phyloP scores from a whole-genome alignment of 2,888 invertebrate species.

The Choreutis nemorana region DNA sequence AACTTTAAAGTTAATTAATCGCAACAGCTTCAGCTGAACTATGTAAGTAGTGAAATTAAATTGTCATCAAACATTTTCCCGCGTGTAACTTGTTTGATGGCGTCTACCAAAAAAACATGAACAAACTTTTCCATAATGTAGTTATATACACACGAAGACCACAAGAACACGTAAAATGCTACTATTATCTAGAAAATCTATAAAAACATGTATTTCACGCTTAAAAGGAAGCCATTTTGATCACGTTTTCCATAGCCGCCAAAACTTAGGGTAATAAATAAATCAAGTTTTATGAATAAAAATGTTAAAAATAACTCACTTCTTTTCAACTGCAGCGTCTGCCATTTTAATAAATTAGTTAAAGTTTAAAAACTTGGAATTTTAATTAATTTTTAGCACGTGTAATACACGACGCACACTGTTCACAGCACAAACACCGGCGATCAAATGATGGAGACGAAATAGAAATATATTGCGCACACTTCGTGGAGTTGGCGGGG shows the following conservation, averaged over 20 bases:
- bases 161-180: too few species aligned
- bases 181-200: slow-evolving; percentile 13
- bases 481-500: slow-evolving; percentile 40
- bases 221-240: slow-evolving; percentile 67
- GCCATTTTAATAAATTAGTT: slow-evolving; percentile 63
- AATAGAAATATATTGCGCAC: slow-evolving; percentile 45
- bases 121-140: slow-evolving; percentile 23
- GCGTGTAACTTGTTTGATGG: slow-evolving; percentile 35
- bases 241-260: slow-evolving; percentile 56
- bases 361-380: slow-evolving; percentile 22
- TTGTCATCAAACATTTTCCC: slow-evolving; percentile 49
- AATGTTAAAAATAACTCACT: slow-evolving; percentile 61
- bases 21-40: too few species aligned
- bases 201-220: slow-evolving; percentile 28
- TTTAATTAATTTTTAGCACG: slow-evolving; percentile 40
- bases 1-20: too few species aligned
- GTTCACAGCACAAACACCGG: slow-evolving; percentile 59
- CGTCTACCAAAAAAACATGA: slow-evolving; percentile 29
- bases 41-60: slow-evolving; percentile 14
- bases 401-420: slow-evolving; percentile 48
- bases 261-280: slow-evolving; percentile 32
- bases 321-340: slow-evolving; percentile 73
- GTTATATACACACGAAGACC: too few species aligned
- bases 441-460: slow-evolving; percentile 57
- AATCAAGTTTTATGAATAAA: slow-evolving; percentile 18